Percentiles rank a stretch among this genome's conserved stretches.
phyloP scores from a whole-genome alignment of 2,797 vertebrate species.

The Syndactyla subalaris region DNA sequence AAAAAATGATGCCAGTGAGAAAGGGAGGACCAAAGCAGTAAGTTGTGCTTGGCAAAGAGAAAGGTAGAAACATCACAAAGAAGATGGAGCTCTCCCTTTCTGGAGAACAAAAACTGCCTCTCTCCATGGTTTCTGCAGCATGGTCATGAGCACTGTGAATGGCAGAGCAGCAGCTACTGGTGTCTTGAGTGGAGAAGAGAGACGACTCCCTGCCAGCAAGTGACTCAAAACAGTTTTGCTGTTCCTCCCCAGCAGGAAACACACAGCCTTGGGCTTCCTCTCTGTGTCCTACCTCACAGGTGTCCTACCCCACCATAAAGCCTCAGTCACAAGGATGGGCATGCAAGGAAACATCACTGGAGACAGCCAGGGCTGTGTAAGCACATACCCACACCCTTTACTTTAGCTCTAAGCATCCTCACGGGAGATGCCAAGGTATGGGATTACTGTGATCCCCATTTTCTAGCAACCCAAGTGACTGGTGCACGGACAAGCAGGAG shows the following conservation, averaged over 20 bases:
- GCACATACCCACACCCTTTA: not conserved
- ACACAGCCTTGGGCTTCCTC: not conserved
- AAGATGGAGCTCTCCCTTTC: not conserved
- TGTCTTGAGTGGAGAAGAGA: not conserved
- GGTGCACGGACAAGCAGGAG: accelerated
- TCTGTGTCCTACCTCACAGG: not conserved
- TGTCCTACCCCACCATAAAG: not conserved
- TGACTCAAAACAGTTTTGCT: not conserved
- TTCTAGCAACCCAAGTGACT: not conserved
- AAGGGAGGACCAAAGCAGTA: not conserved
- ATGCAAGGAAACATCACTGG: not conserved
- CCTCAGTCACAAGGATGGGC: not conserved
- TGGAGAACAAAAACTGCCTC: not conserved
- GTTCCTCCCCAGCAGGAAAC: not conserved
- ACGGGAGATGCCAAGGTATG: accelerated
- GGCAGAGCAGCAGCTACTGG: not conserved
- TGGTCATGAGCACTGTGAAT: not conserved
- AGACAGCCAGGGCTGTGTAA: not conserved
- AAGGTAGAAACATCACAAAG: not conserved
- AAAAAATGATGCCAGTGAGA: not conserved
- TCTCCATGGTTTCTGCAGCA: not conserved
- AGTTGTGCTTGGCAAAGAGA: not conserved
- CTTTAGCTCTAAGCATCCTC: not conserved
- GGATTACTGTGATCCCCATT: not conserved
- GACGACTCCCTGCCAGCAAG: not conserved